phyloP scores from a whole-genome alignment of 2,797 vertebrate species.

The Oreortyx pictus region DNA sequence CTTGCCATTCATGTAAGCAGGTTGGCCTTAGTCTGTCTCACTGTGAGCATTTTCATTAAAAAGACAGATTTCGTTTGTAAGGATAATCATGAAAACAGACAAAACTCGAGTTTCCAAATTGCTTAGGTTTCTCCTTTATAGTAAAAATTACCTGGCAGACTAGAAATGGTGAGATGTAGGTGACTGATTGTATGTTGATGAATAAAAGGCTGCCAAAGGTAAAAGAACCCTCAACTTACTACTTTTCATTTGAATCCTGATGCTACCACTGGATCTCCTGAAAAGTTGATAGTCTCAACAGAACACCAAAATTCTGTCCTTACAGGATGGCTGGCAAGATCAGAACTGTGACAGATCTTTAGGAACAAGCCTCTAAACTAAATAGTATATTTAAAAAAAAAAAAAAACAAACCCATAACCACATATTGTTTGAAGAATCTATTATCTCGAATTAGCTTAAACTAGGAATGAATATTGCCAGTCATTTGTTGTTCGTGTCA shows the following conservation, averaged over 20 bases:
- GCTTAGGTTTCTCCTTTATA: not conserved
- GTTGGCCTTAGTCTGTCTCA: not conserved
- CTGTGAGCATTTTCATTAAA: not conserved
- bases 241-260: not conserved
- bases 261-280: not conserved
- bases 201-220: not conserved
- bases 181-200: not conserved
- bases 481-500: not conserved
- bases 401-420: not conserved
- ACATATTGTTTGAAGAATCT: not conserved
- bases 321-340: not conserved
- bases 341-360: not conserved
- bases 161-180: not conserved
- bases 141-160: not conserved
- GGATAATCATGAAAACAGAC: not conserved
- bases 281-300: not conserved
- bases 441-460: not conserved
- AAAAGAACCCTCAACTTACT: not conserved
- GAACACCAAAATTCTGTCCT: not conserved
- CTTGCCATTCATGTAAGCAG: not conserved
- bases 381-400: not conserved
- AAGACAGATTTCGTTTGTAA: not conserved
- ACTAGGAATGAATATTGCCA: not conserved
- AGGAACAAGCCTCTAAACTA: not conserved
- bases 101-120: not conserved